phyloP scores from a whole-genome alignment of 2,797 vertebrate genomes.

The Poecilia velifera region DNA sequence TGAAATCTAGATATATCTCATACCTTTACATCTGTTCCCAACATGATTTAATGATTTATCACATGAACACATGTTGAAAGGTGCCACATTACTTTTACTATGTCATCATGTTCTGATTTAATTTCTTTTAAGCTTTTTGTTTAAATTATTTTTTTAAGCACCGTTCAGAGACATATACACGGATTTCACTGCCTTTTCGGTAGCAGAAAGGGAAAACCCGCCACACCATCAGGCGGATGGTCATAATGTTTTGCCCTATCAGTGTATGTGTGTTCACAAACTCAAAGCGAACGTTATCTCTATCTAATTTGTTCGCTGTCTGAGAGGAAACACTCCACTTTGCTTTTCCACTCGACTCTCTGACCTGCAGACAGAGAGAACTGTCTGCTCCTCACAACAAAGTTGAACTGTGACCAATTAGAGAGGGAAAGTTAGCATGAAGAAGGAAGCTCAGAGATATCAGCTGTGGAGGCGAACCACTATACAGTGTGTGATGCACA shows the following conservation, averaged over 20 bases:
- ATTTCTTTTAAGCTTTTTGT: background rate
- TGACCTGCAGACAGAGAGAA: conserved; percentile 45
- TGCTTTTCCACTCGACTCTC: conserved; percentile 29
- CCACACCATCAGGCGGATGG: background rate
- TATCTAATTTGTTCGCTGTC: conserved; percentile 27
- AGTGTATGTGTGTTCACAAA: background rate
- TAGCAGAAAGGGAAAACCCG: background rate
- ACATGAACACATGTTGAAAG: background rate
- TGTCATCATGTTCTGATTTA: background rate
- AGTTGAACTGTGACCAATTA: conserved; percentile 67
- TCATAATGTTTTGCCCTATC: background rate
- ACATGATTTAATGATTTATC: no score
- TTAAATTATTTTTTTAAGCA: background rate
- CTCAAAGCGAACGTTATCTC: conserved; percentile 16
- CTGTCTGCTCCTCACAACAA: conserved; percentile 45
- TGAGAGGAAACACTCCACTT: conserved; percentile 19
- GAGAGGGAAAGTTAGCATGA: conserved; percentile 46
- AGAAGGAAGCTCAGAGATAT: conserved; percentile 41
- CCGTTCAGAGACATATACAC: background rate
- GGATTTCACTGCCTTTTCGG: background rate
- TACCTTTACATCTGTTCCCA: no score
- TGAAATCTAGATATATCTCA: no score
- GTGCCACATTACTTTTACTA: background rate
- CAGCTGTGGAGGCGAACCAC: conserved; percentile 45
- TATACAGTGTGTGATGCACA: conserved; percentile 30